phyloP scores from a whole-genome alignment of 1,140 invertebrate genomes.

The Helicoverpa armigera region DNA sequence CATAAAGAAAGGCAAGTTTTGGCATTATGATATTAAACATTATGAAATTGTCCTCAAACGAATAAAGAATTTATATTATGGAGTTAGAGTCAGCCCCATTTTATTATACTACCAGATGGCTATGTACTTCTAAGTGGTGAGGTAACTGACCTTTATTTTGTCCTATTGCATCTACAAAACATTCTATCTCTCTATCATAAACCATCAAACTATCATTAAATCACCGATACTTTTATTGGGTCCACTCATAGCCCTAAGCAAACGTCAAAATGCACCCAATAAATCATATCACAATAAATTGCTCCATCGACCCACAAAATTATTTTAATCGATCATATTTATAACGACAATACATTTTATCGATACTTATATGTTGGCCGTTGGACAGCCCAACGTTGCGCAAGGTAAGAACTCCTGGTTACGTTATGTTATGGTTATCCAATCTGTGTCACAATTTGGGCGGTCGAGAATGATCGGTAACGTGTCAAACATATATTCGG shows the following conservation, averaged over 20 bases:
- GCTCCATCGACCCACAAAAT: neutral
- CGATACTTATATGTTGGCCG: neutral
- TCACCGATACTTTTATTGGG: slow-evolving; percentile 18
- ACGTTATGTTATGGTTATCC: neutral
- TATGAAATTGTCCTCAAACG: too few relatives aligned
- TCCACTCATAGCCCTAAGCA: neutral
- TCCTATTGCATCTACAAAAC: too few relatives aligned
- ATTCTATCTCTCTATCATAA: neutral
- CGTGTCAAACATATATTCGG: neutral
- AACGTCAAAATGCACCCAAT: neutral
- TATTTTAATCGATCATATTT: slow-evolving; percentile 10
- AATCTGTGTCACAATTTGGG: slow-evolving; percentile 22
- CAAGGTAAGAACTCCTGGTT: neutral
- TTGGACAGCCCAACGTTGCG: neutral
- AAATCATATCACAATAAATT: slow-evolving; percentile 22
- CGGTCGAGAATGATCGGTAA: neutral
- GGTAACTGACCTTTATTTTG: too few relatives aligned
- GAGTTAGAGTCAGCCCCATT: too few relatives aligned
- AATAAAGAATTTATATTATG: too few relatives aligned
- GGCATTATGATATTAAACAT: too few relatives aligned
- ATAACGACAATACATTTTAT: slow-evolving; percentile 26
- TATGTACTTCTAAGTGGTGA: too few relatives aligned
- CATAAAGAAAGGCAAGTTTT: too few relatives aligned
- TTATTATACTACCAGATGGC: too few relatives aligned
- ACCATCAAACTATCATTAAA: slow-evolving; percentile 5